phyloP scores from a whole-genome alignment of 2,888 invertebrate genomes.

The Lasioglossum villosulum region DNA sequence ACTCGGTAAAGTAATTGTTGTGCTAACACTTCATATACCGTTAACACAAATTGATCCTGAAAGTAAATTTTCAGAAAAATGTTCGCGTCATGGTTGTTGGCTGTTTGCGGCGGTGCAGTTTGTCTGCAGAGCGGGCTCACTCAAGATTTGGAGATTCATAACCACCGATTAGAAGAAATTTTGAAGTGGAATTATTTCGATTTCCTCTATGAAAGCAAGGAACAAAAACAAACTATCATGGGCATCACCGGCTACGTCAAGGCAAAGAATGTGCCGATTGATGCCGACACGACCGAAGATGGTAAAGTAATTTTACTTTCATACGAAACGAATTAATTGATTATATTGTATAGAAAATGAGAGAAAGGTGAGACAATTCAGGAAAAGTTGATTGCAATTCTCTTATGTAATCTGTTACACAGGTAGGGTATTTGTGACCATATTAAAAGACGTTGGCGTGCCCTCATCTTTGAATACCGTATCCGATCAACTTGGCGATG shows the following conservation, averaged over 20 bases:
- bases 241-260: slow-evolving; percentile 87
- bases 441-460: slow-evolving; percentile 88
- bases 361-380: background rate
- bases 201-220: slow-evolving; percentile 87
- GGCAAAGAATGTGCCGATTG: slow-evolving; percentile 65
- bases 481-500: slow-evolving; percentile 78
- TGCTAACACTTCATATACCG: background rate
- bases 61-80: background rate
- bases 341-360: background rate
- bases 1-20: too few species aligned
- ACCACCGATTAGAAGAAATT: rapidly evolving
- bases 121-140: too few species aligned
- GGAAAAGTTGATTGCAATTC: background rate
- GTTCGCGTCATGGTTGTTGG: background rate
- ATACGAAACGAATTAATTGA: background rate
- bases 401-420: background rate
- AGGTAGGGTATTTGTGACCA: slow-evolving; percentile 87
- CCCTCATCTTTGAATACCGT: slow-evolving; percentile 90
- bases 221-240: slow-evolving; percentile 85
- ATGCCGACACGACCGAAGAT: slow-evolving; percentile 64
- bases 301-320: background rate
- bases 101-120: background rate
- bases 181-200: slow-evolving; percentile 90
- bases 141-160: background rate
- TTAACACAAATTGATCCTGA: background rate